Evolutionary conservation across 2,888 invertebrate genomes (phyloP).

Genomic region (Yponomeuta plumbellus): DNA sequence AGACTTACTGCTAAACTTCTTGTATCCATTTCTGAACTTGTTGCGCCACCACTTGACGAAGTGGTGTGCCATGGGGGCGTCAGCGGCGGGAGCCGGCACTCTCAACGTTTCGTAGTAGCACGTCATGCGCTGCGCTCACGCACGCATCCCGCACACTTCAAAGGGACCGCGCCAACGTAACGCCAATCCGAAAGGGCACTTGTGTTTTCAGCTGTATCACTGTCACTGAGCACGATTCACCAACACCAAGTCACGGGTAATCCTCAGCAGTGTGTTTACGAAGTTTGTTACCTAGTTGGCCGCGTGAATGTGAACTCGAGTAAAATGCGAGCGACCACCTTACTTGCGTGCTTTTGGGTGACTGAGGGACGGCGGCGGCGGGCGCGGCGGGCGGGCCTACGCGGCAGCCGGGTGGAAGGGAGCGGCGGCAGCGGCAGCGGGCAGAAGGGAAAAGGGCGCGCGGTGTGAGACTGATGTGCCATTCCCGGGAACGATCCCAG

Average conservation of each 20-base stretch:
- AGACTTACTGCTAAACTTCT: constrained; percentile 82
- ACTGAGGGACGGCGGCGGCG: constrained; percentile 50
- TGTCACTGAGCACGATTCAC: constrained; percentile 10
- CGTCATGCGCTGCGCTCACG: constrained; percentile 78
- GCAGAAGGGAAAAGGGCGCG: constrained; percentile 23
- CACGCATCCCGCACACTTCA: constrained; percentile 74
- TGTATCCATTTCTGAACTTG: constrained; percentile 84
- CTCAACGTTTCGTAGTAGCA: constrained; percentile 75
- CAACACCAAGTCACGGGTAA: background rate
- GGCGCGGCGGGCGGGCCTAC: constrained; percentile 28
- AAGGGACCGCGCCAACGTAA: constrained; percentile 56
- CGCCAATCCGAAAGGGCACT: constrained; percentile 24
- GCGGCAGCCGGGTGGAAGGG: constrained; percentile 23
- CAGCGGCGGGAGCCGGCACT: constrained; percentile 73
- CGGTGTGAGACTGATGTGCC: background rate
- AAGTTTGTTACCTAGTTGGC: constrained; percentile 61
- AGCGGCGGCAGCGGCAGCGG: background rate
- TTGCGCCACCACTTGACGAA: constrained; percentile 86
- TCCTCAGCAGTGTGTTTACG: constrained; percentile 11
- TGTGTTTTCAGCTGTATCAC: constrained; percentile 11
- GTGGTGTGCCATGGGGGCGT: constrained; percentile 83
- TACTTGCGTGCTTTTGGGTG: constrained; percentile 52
- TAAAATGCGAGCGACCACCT: constrained; percentile 49
- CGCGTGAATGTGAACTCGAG: constrained; percentile 43
- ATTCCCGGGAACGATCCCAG: too few species aligned